phyloP scores from a whole-genome alignment of 2,888 invertebrate genomes.

The Eugnorisma glareosa region DNA sequence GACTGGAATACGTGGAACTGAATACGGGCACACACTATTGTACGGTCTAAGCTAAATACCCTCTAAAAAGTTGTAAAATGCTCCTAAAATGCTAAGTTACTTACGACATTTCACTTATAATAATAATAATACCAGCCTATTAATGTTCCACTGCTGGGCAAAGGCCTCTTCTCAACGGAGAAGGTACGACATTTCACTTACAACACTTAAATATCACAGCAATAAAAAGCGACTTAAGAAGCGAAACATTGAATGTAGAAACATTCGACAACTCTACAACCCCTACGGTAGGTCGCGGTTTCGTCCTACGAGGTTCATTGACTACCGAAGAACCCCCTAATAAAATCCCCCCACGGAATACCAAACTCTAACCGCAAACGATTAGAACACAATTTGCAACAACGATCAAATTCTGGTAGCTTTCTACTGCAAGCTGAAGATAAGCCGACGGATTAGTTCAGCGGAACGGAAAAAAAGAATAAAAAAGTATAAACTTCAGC shows the following conservation, averaged over 20 bases:
- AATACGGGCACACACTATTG: no score
- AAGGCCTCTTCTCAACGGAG: no score
- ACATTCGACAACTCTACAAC: conserved; percentile 76
- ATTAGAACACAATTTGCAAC: conserved; percentile 63
- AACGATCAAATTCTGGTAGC: conserved; percentile 69
- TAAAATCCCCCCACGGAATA: conserved; percentile 64
- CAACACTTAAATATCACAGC: conserved; percentile 24
- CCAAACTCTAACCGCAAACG: conserved; percentile 57
- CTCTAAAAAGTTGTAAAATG: background rate
- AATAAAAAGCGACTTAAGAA: conserved; percentile 55
- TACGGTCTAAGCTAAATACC: background rate
- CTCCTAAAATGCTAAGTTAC: conserved; percentile 1
- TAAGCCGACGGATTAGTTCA: conserved; percentile 87
- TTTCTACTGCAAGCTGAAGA: conserved; percentile 84
- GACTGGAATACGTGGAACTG: no score
- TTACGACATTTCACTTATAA: background rate
- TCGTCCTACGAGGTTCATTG: conserved; percentile 83
- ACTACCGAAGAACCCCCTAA: conserved; percentile 80
- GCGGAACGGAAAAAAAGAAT: conserved; percentile 82
- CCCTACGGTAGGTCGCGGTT: conserved; percentile 89
- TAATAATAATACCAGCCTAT: no score
- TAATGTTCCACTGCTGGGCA: no score
- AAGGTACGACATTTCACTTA: background rate
- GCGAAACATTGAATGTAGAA: conserved; percentile 61
- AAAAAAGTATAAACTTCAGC: conserved; percentile 80